Evolutionary conservation across 2,113 vertebrate species (phyloP), one percentile per base, ranked within the genome.

Genomic region (Arenaria interpres): DNA sequence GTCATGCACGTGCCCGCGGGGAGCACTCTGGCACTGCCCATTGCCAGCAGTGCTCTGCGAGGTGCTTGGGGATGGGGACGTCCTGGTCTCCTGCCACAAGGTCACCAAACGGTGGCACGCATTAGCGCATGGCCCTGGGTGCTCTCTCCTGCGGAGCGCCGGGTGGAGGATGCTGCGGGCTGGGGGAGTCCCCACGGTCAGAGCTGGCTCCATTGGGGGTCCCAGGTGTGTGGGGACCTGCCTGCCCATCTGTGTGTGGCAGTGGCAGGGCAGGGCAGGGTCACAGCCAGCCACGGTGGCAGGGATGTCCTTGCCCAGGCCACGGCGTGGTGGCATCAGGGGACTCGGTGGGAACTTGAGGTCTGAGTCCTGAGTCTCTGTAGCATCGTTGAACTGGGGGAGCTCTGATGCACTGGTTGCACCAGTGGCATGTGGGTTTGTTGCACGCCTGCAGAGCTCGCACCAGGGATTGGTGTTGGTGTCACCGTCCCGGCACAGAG

Each of bases 361-460:
- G 25, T 10, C 16, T 1, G 21, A 85, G 69, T 67, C 57, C 62
- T 21, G 21, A 1, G 48, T 30, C 23, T 73, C 33, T 39, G 60
- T 4, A 12, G 41, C 28, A 9, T 35, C 9, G 4, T 0, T 27
- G 64, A 64, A 10, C 19, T 16, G 63, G 57, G 72, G 15, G 45
- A 83, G 43, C 3, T 33, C 17, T 2, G 0, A 1, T 0, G 4
- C 0, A 2, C n/a, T 4, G 67, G 37, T 30, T 30, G 57, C 39
- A 9, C 30, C 9, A 4, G 23, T 9, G 59, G 32, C 8, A 3
- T 0, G 0, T 3, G 76, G 57, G 41, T 56, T 78, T 20, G 1
- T 2, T 7, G 76, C 21, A 11, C 6, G 1, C 23, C 27, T 0
- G 0, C 20, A 4, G 67, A 41, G 9, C 24, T 72, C 6, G 43